Evolutionary conservation across 1,140 invertebrate species (phyloP), one percentile per base, ranked within the genome.

Genomic region (Dendroctonus valens): DNA sequence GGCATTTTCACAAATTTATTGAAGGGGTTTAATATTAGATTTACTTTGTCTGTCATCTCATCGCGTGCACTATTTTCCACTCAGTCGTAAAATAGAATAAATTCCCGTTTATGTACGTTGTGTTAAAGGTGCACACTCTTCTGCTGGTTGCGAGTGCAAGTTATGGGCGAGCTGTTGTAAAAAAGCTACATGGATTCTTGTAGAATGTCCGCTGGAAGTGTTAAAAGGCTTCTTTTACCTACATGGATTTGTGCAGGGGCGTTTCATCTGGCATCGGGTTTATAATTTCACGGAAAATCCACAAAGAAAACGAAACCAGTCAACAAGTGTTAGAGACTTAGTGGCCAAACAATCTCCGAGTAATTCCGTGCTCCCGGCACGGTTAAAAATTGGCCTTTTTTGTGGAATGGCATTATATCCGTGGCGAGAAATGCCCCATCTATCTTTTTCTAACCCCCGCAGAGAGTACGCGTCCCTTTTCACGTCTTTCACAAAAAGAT

Each of bases 401-500:
- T 59, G 48, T 59, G 11, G 15, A 59, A 42, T 51, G 59, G 38
- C 46, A 26, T 60, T 60, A 51, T 60, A 60, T 60, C 40, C 40
- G 48, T 42, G 12, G 54, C 46, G 48, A 52, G 59, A 50, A 51
- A 52, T 41, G 48, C 39, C 11, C 46, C 62, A 58, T 65, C 54
- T 51, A 65, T 65, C 62, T 65, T 65, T 58, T 57, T 65, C 62
- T 65, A 57, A 65, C 53, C 54, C 62, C 62, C 26, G 62, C 12
- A 40, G 62, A 65, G 54, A 41, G 59, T 12, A 15, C 39, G 51
- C 51, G 41, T 55, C 51, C 61, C 61, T 64, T 48, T 65, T 63
- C 51, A 48, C 51, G 7, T 50, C 46, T 59, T 65, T 52, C 55
- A 46, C 40, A 65, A 65, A 55, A 57, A 65, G 64, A 59, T 65